phyloP scores from a whole-genome alignment of 1,140 invertebrate genomes.

The Chlorops oryzae region DNA sequence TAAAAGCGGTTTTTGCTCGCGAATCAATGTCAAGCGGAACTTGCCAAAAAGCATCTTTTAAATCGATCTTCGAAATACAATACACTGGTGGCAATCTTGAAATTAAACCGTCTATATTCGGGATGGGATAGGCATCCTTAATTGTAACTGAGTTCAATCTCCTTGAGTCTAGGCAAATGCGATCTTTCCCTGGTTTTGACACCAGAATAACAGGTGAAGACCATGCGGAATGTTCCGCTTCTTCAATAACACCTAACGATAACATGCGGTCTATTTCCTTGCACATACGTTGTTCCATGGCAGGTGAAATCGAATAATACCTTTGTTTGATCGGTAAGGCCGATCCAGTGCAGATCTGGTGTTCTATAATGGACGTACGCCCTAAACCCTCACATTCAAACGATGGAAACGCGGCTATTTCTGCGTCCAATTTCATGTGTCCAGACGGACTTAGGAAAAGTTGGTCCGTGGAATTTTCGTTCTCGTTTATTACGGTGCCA shows the following conservation, averaged over 20 bases:
- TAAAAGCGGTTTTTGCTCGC: not conserved
- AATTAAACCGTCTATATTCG: not conserved
- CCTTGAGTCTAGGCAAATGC: constrained; percentile 1
- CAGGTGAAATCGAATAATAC: constrained; percentile 14
- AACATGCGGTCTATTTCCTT: constrained; percentile 16
- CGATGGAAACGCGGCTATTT: constrained; percentile 13
- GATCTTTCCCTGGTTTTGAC: constrained; percentile 18
- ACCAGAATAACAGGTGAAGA: constrained; percentile 25
- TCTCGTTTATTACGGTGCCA: not conserved
- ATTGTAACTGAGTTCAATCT: not conserved
- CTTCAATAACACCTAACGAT: constrained; percentile 16
- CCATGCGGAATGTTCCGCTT: constrained; percentile 24
- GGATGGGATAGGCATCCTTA: constrained; percentile 29
- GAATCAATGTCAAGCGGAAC: not conserved
- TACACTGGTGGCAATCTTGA: not conserved
- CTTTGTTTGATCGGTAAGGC: constrained; percentile 2
- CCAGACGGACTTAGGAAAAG: too few relatives aligned
- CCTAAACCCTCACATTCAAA: not conserved
- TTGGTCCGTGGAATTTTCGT: not conserved
- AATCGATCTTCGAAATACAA: not conserved
- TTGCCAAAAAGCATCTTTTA: constrained; percentile 33
- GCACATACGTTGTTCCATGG: constrained; percentile 15
- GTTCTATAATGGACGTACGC: not conserved
- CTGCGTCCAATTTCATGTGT: not conserved
- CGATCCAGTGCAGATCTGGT: not conserved